Evolutionary conservation across 1,140 invertebrate species (phyloP).

Genomic region (Prorops nasuta): DNA sequence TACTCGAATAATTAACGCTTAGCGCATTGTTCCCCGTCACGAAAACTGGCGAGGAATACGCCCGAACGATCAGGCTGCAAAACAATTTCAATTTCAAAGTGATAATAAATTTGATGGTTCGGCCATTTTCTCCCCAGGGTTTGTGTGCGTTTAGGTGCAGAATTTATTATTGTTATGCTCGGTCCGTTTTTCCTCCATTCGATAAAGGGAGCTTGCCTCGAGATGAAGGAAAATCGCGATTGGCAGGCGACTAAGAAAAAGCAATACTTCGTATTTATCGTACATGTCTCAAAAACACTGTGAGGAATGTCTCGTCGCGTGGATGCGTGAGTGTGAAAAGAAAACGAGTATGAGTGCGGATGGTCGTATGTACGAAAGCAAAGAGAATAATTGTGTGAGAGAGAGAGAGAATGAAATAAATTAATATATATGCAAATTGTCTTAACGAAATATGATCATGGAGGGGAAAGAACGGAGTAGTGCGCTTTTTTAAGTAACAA

Average conservation of each 20-base stretch:
- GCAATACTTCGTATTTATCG: constrained; percentile 53
- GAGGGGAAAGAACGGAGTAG: constrained; percentile 14
- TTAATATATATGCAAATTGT: neutral
- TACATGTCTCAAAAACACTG: constrained; percentile 29
- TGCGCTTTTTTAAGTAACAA: constrained; percentile 25
- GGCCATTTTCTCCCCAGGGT: too few species aligned
- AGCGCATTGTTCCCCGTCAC: constrained; percentile 23
- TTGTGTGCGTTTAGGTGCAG: neutral
- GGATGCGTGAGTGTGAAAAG: constrained; percentile 10
- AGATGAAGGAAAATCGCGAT: constrained; percentile 9
- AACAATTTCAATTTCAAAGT: too few species aligned
- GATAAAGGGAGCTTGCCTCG: neutral
- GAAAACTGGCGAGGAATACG: neutral
- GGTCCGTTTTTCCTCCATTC: constrained; percentile 5
- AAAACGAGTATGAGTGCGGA: constrained; percentile 5
- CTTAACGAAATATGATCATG: constrained; percentile 30
- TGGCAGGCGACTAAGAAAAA: constrained; percentile 42
- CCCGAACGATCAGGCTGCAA: too few species aligned
- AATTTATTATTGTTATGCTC: constrained; percentile 27
- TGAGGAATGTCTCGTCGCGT: constrained; percentile 4
- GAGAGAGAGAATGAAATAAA: constrained; percentile 10
- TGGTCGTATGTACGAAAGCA: neutral
- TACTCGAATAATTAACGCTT: constrained; percentile 33
- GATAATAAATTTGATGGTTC: too few species aligned
- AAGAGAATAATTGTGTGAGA: constrained; percentile 2